Conservation (phyloP, 2,113 vertebrate genomes). For the Neomonachus schauinslandi region DNA sequence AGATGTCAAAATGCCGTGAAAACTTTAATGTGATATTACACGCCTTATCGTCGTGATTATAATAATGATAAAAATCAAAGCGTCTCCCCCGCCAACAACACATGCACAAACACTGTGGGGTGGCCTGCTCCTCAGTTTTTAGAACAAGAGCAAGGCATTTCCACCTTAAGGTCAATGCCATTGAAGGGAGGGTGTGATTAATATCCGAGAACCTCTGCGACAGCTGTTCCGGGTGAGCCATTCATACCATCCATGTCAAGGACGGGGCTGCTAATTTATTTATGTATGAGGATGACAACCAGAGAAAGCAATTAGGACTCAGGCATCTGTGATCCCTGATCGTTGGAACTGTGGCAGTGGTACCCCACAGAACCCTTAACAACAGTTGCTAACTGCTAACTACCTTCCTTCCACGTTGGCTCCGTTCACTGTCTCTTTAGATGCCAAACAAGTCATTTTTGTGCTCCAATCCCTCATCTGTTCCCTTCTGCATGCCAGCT, state of each 20-base stretch:
- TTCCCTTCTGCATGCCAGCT: not conserved
- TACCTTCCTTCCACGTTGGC: not conserved
- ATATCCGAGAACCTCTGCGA: slow-evolving; percentile 13
- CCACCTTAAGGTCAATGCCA: not conserved
- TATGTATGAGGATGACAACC: slow-evolving; percentile 34
- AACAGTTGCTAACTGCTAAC: not conserved
- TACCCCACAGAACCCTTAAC: not conserved
- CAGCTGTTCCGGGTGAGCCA: slow-evolving; percentile 57
- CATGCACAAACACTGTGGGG: accelerated
- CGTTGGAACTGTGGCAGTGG: not conserved
- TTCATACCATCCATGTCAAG: slow-evolving; percentile 39
- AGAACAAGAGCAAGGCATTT: not conserved
- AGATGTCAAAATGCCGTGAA: not conserved
- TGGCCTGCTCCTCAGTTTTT: not conserved
- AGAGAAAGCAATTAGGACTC: slow-evolving; percentile 61
- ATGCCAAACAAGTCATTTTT: not conserved
- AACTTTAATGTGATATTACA: not conserved
- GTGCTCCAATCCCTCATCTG: not conserved
- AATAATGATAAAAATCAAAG: not conserved
- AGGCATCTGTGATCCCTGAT: slow-evolving; percentile 40
- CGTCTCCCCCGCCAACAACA: too few relatives aligned
- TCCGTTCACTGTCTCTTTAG: not conserved
- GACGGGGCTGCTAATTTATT: slow-evolving; percentile 55
- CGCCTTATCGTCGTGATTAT: not conserved
- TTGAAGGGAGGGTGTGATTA: slow-evolving; percentile 58